Evolutionary conservation across 2,113 vertebrate species (phyloP).

Genomic region (Leptocoma aspasia): DNA sequence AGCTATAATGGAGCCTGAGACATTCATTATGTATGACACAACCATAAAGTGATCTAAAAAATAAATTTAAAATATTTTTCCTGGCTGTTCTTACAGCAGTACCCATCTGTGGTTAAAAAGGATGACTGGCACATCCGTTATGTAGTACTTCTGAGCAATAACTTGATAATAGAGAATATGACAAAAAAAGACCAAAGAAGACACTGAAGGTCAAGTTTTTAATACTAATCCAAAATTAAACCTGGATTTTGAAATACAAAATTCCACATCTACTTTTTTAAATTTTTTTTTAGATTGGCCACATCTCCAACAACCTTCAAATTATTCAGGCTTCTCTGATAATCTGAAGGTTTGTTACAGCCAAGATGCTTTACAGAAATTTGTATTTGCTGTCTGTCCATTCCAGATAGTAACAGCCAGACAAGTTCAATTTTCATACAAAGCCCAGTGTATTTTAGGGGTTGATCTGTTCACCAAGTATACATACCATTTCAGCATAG

Average conservation of each 20-base stretch:
- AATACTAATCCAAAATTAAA: neutral
- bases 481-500: neutral
- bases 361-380: neutral
- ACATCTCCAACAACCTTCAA: neutral
- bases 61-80: neutral
- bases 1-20: neutral
- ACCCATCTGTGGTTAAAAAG: neutral
- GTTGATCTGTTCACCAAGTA: neutral
- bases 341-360: neutral
- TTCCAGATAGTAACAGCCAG: neutral
- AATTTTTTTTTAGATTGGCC: neutral
- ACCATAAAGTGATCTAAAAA: neutral
- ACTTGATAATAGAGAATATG: neutral
- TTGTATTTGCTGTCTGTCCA: neutral
- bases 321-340: neutral
- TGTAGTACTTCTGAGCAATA: neutral
- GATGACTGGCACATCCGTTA: neutral
- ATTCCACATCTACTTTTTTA: neutral
- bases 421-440: neutral
- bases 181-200: neutral
- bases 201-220: neutral
- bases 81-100: neutral
- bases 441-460: neutral
- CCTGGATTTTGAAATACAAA: neutral
- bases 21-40: neutral